Conservation (phyloP, 2,797 vertebrate genomes). For the Mus caroli region DNA sequence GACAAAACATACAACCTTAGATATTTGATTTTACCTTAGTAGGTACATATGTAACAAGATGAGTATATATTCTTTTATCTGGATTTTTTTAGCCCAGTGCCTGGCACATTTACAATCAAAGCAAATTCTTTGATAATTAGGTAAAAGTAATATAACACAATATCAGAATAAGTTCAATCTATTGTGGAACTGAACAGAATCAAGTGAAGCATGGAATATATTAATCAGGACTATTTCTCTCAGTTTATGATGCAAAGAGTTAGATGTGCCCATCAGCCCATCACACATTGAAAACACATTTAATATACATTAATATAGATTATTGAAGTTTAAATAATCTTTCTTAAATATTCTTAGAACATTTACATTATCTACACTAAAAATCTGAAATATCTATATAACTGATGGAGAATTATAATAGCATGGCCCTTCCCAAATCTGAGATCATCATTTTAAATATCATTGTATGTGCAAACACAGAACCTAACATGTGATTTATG, state of each 20-base stretch:
- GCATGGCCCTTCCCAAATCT: not conserved
- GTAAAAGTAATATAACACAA: not conserved
- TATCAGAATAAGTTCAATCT: not conserved
- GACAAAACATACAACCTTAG: not conserved
- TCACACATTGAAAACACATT: not conserved
- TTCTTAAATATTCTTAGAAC: not conserved
- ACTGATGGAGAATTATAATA: not conserved
- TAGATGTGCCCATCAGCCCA: not conserved
- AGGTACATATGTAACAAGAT: not conserved
- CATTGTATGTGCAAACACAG: too few species aligned
- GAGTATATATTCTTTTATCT: not conserved
- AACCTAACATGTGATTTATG: not conserved
- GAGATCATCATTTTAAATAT: not conserved
- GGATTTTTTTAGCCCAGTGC: not conserved
- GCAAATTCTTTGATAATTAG: not conserved
- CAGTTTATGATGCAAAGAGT: not conserved
- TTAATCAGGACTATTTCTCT: not conserved
- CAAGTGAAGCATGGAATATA: not conserved
- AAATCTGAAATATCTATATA: not conserved
- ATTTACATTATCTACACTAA: not conserved
- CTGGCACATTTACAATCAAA: not conserved
- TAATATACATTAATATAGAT: not conserved
- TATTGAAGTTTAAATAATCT: not conserved
- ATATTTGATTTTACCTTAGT: not conserved
- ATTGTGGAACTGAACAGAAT: not conserved